Percentiles rank a stretch among this genome's conserved stretches.
phyloP scores from a whole-genome alignment of 2,113 vertebrate species.

The Psettodes erumei region DNA sequence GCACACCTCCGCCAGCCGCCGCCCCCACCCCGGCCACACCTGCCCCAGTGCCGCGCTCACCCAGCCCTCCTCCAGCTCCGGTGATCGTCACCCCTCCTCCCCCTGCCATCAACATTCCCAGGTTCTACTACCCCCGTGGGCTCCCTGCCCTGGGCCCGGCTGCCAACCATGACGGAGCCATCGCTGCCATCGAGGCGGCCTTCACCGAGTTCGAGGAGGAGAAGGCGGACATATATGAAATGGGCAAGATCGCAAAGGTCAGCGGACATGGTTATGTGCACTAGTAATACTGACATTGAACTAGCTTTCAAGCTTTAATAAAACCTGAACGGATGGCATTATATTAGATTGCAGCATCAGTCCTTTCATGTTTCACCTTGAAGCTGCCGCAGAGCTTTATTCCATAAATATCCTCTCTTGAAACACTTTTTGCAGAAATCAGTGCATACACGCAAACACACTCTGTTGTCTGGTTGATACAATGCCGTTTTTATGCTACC shows the following conservation, averaged over 20 bases:
- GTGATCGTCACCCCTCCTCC: slow-evolving; percentile 83
- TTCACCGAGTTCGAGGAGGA: slow-evolving; percentile 93
- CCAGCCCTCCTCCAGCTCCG: slow-evolving; percentile 86
- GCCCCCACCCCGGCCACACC: slow-evolving; percentile 68
- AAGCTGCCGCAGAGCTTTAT: neutral
- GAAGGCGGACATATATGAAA: slow-evolving; percentile 93
- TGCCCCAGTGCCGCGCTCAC: slow-evolving; percentile 77
- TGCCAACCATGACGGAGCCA: slow-evolving; percentile 87
- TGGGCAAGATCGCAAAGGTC: slow-evolving; percentile 98
- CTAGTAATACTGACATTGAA: neutral
- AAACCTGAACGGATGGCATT: neutral
- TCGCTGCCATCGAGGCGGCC: slow-evolving; percentile 87
- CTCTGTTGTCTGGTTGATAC: neutral
- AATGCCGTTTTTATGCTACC: neutral
- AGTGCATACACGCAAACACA: neutral
- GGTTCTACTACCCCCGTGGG: slow-evolving; percentile 97
- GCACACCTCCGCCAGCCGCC: slow-evolving; percentile 83
- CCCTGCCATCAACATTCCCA: slow-evolving; percentile 96
- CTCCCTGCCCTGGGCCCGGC: slow-evolving; percentile 87
- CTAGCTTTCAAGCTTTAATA: neutral
- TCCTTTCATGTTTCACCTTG: neutral
- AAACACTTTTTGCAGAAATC: neutral
- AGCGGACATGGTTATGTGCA: neutral
- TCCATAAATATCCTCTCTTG: neutral
- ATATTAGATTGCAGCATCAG: neutral